Evolutionary conservation across 1,140 invertebrate genomes (phyloP).

Genomic region (Caenorhabditis briggsae): DNA sequence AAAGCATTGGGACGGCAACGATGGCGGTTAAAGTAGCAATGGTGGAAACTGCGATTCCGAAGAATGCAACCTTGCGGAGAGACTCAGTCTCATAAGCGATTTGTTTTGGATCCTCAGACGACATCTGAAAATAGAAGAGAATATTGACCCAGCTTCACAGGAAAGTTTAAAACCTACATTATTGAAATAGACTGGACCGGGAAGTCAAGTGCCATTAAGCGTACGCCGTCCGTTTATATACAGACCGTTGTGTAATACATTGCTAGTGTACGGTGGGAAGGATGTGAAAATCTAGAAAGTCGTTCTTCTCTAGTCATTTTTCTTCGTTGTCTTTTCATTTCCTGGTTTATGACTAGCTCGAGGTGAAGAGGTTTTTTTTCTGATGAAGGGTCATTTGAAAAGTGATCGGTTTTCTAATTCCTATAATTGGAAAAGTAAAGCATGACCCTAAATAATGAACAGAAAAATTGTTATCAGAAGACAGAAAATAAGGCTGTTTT

Average conservation of each 20-base stretch:
- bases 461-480: too few relatives aligned
- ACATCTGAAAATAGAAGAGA: conserved; percentile 45
- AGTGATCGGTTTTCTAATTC: not conserved
- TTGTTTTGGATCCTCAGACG: conserved; percentile 56
- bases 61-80: conserved; percentile 67
- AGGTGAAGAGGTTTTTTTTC: not conserved
- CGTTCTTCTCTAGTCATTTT: conserved; percentile 29
- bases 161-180: conserved; percentile 23
- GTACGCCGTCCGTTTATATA: conserved; percentile 31
- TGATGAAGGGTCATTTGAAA: not conserved
- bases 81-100: conserved; percentile 62
- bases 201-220: conserved; percentile 42
- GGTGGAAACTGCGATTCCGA: conserved; percentile 67
- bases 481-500: too few relatives aligned
- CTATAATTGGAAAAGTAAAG: too few relatives aligned
- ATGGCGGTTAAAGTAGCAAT: conserved; percentile 67
- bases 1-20: conserved; percentile 68
- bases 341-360: conserved; percentile 48
- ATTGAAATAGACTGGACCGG: conserved; percentile 32
- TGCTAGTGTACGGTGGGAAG: conserved; percentile 19
- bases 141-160: not conserved
- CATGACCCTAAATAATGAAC: too few relatives aligned
- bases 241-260: conserved; percentile 8
- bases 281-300: conserved; percentile 49
- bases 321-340: conserved; percentile 35